Evolutionary conservation across 2,888 invertebrate genomes (phyloP).

Genomic region (Erebia aethiops): DNA sequence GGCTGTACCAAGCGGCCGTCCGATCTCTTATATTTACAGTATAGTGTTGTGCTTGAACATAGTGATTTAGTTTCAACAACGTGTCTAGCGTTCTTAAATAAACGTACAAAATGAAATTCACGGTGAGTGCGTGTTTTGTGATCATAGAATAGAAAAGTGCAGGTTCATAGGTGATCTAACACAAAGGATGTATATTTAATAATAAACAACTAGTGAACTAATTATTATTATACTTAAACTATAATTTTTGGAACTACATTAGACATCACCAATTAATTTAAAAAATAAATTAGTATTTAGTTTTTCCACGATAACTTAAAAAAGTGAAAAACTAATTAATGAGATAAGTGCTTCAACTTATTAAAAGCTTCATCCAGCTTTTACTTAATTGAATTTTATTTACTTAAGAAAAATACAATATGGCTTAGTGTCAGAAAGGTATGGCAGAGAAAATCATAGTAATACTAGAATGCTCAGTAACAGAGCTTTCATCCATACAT

Average conservation of each 20-base stretch:
- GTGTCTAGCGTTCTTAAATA: conserved; percentile 62
- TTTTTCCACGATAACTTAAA: background rate
- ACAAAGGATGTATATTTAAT: background rate
- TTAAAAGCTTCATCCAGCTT: too few species aligned
- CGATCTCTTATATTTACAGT: conserved; percentile 59
- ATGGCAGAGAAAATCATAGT: conserved; percentile 5
- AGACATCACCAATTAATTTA: background rate
- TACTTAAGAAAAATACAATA: too few species aligned
- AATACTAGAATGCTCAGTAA: background rate
- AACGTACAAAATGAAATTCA: conserved; percentile 78
- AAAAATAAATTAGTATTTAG: background rate
- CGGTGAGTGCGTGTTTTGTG: conserved; percentile 72
- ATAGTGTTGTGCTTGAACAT: conserved; percentile 60
- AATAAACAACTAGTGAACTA: background rate
- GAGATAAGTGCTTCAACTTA: too few species aligned
- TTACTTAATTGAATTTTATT: too few species aligned
- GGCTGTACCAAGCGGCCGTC: conserved; percentile 73
- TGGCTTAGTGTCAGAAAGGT: background rate
- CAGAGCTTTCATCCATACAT: conserved; percentile 16
- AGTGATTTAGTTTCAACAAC: conserved; percentile 76
- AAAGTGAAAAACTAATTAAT: background rate
- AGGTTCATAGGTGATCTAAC: background rate
- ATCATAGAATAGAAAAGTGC: conserved; percentile 29
- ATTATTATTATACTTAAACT: background rate
- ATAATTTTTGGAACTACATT: background rate